Evolutionary conservation across 1,140 invertebrate species (phyloP).

Genomic region (Drosophila takahashii): DNA sequence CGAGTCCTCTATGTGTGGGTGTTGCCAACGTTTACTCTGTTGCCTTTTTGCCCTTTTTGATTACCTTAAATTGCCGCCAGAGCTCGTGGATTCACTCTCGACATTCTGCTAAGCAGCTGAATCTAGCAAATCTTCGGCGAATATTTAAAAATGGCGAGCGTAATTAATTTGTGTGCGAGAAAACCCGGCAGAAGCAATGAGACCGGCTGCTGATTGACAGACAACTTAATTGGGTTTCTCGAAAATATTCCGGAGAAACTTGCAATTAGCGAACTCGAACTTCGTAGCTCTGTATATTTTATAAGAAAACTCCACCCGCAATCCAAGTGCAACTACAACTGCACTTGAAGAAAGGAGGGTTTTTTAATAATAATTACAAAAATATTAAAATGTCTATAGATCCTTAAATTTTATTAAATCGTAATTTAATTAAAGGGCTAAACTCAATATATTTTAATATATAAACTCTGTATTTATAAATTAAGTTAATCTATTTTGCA

Average conservation of each 20-base stretch:
- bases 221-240: constrained; percentile 81
- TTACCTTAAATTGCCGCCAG: constrained; percentile 68
- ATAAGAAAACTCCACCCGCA: constrained; percentile 6
- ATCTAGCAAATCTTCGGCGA: constrained; percentile 8
- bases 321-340: constrained; percentile 33
- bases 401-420: too few relatives aligned
- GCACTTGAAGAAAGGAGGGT: neutral
- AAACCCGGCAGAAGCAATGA: constrained; percentile 23
- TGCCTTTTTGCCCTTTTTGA: constrained; percentile 36
- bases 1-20: constrained; percentile 12
- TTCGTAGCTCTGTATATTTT: constrained; percentile 22
- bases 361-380: neutral
- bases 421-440: too few relatives aligned
- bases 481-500: too few relatives aligned
- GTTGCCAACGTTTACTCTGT: constrained; percentile 49
- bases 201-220: constrained; percentile 67
- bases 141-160: constrained; percentile 32
- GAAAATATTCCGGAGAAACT: constrained; percentile 61
- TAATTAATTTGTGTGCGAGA: constrained; percentile 69
- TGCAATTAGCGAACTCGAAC: constrained; percentile 67
- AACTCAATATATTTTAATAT: too few relatives aligned
- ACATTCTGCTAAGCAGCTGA: neutral
- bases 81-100: constrained; percentile 21
- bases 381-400: too few relatives aligned
- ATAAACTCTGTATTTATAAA: too few relatives aligned